Percentiles rank a stretch among this genome's conserved stretches.
phyloP scores from a whole-genome alignment of 1,140 invertebrate genomes.

The Hylaeus volcanicus region DNA sequence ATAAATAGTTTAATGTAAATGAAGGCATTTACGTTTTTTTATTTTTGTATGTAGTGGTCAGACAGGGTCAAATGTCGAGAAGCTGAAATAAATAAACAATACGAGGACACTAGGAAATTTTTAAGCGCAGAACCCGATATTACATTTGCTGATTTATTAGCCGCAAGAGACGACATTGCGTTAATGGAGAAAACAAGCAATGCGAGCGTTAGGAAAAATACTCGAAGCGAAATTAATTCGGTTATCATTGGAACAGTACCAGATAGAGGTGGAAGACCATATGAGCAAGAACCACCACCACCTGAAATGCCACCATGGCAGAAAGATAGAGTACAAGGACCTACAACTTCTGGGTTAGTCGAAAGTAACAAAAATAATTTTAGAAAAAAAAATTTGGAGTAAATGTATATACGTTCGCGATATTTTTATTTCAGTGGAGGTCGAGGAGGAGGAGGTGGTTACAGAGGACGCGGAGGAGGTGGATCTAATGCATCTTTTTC shows the following conservation, averaged over 20 bases:
- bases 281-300: conserved; percentile 93
- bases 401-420: conserved; percentile 7
- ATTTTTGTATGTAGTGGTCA: conserved; percentile 86
- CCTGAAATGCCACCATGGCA: conserved; percentile 98
- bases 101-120: conserved; percentile 84
- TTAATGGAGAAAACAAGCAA: conserved; percentile 94
- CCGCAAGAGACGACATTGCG: conserved; percentile 90
- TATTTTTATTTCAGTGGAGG: conserved; percentile 65
- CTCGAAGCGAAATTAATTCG: conserved; percentile 90
- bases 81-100: conserved; percentile 87
- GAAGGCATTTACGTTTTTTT: background rate
- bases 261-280: conserved; percentile 93
- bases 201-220: conserved; percentile 89
- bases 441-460: conserved; percentile 64
- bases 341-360: conserved; percentile 57
- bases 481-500: background rate
- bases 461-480: conserved; percentile 21
- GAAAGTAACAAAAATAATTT: conserved; percentile 9
- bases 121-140: conserved; percentile 85
- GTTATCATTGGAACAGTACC: conserved; percentile 91
- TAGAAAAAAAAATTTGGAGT: conserved; percentile 6
- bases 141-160: conserved; percentile 87
- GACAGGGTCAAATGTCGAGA: conserved; percentile 88
- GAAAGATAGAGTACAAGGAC: conserved; percentile 81
- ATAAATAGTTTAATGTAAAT: background rate